Conservation (phyloP, 1,140 invertebrate species). For the Ooceraea biroi region DNA sequence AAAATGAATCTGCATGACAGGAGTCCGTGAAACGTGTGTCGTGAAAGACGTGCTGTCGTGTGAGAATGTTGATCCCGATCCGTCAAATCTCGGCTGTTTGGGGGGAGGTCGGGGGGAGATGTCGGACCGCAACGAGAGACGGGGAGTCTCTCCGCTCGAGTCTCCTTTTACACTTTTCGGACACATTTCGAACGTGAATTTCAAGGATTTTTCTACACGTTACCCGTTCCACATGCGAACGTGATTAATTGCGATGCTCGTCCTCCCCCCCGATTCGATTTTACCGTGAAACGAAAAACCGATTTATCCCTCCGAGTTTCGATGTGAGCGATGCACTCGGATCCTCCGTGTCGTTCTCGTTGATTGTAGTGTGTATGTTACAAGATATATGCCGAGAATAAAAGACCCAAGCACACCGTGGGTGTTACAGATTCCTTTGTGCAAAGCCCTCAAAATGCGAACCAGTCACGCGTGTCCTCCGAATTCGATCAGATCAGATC, state of each 20-base stretch:
- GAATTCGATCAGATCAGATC: too few species aligned
- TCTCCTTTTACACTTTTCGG: slow-evolving; percentile 66
- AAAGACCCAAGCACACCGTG: slow-evolving; percentile 13
- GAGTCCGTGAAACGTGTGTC: slow-evolving; percentile 55
- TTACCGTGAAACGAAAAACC: slow-evolving; percentile 14
- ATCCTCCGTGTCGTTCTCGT: slow-evolving; percentile 19
- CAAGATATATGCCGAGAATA: slow-evolving; percentile 47
- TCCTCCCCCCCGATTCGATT: neutral
- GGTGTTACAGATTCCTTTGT: slow-evolving; percentile 7
- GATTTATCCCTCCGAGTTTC: slow-evolving; percentile 12
- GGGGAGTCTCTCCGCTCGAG: slow-evolving; percentile 43
- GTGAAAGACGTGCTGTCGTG: slow-evolving; percentile 66
- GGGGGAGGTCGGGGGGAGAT: slow-evolving; percentile 35
- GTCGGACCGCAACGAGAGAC: slow-evolving; percentile 52
- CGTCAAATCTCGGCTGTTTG: slow-evolving; percentile 52
- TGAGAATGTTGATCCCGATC: slow-evolving; percentile 72
- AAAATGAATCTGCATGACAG: slow-evolving; percentile 47
- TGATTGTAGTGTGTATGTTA: slow-evolving; percentile 33
- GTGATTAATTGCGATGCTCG: slow-evolving; percentile 4
- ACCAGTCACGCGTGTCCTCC: neutral
- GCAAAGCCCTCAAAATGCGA: slow-evolving; percentile 22
- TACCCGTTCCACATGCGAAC: slow-evolving; percentile 12
- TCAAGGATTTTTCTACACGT: slow-evolving; percentile 17
- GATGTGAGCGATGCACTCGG: slow-evolving; percentile 16
- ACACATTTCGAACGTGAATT: slow-evolving; percentile 42